phyloP scores from a whole-genome alignment of 2,888 invertebrate genomes.

The Xestia sexstrigata region DNA sequence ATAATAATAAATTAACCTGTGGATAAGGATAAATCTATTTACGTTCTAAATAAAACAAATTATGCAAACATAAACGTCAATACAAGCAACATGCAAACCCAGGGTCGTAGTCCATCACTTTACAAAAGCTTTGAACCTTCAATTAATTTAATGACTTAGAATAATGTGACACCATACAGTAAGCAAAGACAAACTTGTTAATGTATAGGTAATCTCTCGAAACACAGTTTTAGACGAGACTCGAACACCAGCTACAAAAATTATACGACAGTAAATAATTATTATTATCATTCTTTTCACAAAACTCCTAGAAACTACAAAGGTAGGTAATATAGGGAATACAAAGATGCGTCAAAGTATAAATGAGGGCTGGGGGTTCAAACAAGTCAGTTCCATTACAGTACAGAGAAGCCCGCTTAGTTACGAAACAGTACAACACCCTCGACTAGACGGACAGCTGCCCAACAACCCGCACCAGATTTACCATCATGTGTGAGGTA shows the following conservation, averaged over 20 bases:
- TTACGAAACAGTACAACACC: constrained; percentile 69
- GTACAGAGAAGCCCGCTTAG: constrained; percentile 73
- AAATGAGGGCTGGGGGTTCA: constrained; percentile 38
- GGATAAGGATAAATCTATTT: constrained; percentile 3
- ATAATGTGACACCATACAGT: constrained; percentile 25
- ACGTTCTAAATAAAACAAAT: constrained; percentile 18
- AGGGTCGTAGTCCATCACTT: constrained; percentile 19
- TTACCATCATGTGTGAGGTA: constrained; percentile 71
- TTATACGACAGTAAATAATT: constrained; percentile 14
- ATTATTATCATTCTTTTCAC: constrained; percentile 10
- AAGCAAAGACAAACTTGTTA: constrained; percentile 56
- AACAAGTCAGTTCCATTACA: constrained; percentile 78
- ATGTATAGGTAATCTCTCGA: constrained; percentile 10
- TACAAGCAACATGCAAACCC: constrained; percentile 59
- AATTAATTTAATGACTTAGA: constrained; percentile 9
- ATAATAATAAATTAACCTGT: constrained; percentile 30
- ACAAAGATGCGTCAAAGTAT: constrained; percentile 45
- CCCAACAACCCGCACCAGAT: constrained; percentile 79
- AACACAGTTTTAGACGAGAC: constrained; percentile 34
- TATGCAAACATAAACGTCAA: constrained; percentile 11
- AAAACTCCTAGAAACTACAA: constrained; percentile 46
- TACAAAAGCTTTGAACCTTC: constrained; percentile 31
- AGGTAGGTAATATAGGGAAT: constrained; percentile 19
- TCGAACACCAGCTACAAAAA: constrained; percentile 35
- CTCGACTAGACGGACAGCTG: constrained; percentile 72